Percentiles rank a stretch among this genome's conserved stretches.
Conservation (phyloP, 2,797 vertebrate species). For the Acrossocheilus fasciatus region DNA sequence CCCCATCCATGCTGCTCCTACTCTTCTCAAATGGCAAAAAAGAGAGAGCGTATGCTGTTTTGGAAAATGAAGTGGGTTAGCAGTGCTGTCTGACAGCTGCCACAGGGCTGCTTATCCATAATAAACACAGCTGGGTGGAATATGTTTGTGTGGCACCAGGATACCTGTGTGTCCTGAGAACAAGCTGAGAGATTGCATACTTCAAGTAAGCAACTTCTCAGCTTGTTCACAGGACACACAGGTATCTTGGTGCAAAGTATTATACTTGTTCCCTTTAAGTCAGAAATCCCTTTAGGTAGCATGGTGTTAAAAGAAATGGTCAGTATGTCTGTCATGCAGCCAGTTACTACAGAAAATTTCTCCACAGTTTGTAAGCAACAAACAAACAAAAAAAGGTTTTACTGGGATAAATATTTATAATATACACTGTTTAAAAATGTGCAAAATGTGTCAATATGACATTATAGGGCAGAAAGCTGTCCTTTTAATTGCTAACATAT, state of each 20-base stretch:
- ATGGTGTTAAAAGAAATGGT: conserved; percentile 6
- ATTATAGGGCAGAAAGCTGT: neutral
- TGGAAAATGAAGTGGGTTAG: conserved; percentile 46
- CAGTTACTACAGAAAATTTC: neutral
- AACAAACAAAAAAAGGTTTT: neutral
- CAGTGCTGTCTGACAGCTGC: conserved; percentile 36
- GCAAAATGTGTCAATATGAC: neutral
- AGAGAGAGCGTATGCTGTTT: conserved; percentile 1
- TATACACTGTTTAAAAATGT: neutral
- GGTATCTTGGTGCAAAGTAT: neutral
- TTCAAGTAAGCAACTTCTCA: neutral
- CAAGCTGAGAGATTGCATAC: neutral
- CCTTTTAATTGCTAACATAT: neutral
- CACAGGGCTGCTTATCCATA: conserved; percentile 24
- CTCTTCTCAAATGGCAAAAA: conserved; percentile 39
- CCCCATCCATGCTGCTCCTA: conserved; percentile 31
- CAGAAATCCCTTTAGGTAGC: neutral
- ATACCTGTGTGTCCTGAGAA: conserved; percentile 12
- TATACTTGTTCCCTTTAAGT: neutral
- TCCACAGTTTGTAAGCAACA: neutral
- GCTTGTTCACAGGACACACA: neutral
- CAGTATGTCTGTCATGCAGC: neutral
- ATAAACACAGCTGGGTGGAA: conserved; percentile 33
- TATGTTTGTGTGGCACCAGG: conserved; percentile 22
- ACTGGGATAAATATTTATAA: neutral